Percentiles rank a stretch among this genome's conserved stretches.
Conservation (phyloP, 2,797 vertebrate genomes). For the Myotis findleyi region DNA sequence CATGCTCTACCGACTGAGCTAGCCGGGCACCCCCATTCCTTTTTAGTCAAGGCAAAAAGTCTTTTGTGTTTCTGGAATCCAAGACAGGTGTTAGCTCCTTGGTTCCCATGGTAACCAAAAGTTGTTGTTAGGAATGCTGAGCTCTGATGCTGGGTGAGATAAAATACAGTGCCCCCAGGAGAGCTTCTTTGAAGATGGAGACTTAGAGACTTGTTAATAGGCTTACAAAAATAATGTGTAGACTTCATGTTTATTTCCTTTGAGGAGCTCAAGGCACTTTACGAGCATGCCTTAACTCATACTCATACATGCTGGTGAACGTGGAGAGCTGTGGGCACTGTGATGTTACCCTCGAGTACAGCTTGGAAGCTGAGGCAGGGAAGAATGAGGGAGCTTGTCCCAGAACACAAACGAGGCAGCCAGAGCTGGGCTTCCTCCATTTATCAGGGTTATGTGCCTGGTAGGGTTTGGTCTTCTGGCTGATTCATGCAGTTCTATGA, state of each 20-base stretch:
- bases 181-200: slow-evolving; percentile 61
- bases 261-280: slow-evolving; percentile 21
- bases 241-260: background rate
- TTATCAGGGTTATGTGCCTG: background rate
- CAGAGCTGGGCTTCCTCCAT: background rate
- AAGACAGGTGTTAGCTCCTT: background rate
- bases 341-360: background rate
- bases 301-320: background rate
- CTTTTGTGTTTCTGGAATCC: slow-evolving; percentile 38
- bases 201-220: slow-evolving; percentile 58
- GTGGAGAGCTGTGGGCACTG: background rate
- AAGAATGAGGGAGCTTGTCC: background rate
- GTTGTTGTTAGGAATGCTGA: background rate
- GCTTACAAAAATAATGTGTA: background rate
- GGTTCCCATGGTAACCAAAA: slow-evolving; percentile 38
- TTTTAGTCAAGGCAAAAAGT: background rate
- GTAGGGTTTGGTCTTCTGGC: background rate
- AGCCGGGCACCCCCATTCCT: background rate
- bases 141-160: background rate
- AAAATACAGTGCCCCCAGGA: slow-evolving; percentile 51
- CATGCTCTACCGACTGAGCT: too few relatives aligned
- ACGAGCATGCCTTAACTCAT: background rate
- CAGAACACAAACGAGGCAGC: background rate
- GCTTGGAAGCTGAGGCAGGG: background rate
- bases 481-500: background rate